These are phyloP conservation scores for Melanotaenia parkinsoni DNA, from an alignment of 2,797 vertebrate genomes.

Conservation along the genomic window DNA sequence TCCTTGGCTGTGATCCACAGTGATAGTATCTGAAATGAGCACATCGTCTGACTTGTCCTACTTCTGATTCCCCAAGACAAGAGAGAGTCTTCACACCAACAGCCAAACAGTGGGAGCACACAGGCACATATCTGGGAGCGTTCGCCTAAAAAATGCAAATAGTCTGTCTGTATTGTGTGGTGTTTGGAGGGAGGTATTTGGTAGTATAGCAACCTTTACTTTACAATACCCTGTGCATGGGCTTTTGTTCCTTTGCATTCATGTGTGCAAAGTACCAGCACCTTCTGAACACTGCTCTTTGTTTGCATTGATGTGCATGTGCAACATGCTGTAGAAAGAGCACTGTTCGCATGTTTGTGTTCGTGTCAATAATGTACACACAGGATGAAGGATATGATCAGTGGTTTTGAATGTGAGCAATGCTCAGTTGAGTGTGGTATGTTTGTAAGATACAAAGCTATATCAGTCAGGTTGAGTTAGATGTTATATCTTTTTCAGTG, in stretches of 20 bases:
- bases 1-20: constrained; percentile 74
- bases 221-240: constrained; percentile 48
- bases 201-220: constrained; percentile 41
- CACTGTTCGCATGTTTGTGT: constrained; percentile 15
- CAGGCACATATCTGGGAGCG: constrained; percentile 44
- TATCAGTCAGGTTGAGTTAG: constrained; percentile 1
- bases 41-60: constrained; percentile 73
- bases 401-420: constrained; percentile 1
- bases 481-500: background rate
- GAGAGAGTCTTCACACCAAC: constrained; percentile 48
- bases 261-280: constrained; percentile 47
- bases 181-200: constrained; percentile 39
- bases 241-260: constrained; percentile 56
- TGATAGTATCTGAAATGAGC: constrained; percentile 73
- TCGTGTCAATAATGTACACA: constrained; percentile 9
- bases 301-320: constrained; percentile 44
- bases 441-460: constrained; percentile 3
- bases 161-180: constrained; percentile 28
- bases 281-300: constrained; percentile 54
- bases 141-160: constrained; percentile 26
- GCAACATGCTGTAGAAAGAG: constrained; percentile 34
- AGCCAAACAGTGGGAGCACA: constrained; percentile 45
- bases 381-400: constrained; percentile 12
- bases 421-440: background rate
- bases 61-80: constrained; percentile 76